phyloP scores from a whole-genome alignment of 2,888 invertebrate genomes.

The Mellilla xanthometata region DNA sequence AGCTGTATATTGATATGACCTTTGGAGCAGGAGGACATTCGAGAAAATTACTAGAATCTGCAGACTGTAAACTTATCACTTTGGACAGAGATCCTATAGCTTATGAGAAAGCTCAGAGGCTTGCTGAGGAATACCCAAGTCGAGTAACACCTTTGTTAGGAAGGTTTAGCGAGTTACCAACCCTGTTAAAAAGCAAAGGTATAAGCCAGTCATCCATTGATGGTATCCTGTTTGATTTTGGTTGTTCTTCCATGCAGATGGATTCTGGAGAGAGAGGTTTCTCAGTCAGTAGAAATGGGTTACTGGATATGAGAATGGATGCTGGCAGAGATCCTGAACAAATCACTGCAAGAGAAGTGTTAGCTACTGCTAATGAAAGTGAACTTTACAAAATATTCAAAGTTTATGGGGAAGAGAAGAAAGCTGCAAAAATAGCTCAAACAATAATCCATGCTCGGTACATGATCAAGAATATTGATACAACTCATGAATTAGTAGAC shows the following conservation, averaged over 20 bases:
- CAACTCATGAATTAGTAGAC: slow-evolving; percentile 91
- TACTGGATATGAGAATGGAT: slow-evolving; percentile 98
- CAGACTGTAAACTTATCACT: slow-evolving; percentile 87
- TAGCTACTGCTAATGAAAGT: slow-evolving; percentile 89
- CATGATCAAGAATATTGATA: slow-evolving; percentile 88
- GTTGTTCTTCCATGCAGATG: slow-evolving; percentile 98
- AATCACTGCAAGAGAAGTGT: slow-evolving; percentile 93
- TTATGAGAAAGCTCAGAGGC: slow-evolving; percentile 84
- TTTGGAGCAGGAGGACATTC: slow-evolving; percentile 98
- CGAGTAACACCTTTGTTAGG: slow-evolving; percentile 92
- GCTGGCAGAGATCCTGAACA: slow-evolving; percentile 85
- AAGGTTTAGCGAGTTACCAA: slow-evolving; percentile 92
- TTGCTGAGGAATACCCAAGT: slow-evolving; percentile 86
- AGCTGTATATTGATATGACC: slow-evolving; percentile 95
- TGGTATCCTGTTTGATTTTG: slow-evolving; percentile 95
- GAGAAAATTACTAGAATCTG: slow-evolving; percentile 85
- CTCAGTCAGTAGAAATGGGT: slow-evolving; percentile 91
- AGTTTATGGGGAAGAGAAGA: slow-evolving; percentile 95
- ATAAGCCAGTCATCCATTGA: slow-evolving; percentile 88
- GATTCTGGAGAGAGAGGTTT: slow-evolving; percentile 93
- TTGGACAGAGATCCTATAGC: slow-evolving; percentile 95
- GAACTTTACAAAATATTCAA: slow-evolving; percentile 93
- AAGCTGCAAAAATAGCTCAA: slow-evolving; percentile 92
- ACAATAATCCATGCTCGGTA: slow-evolving; percentile 93
- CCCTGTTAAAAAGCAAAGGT: slow-evolving; percentile 82